Evolutionary conservation across 92 coral and sea anemone genomes (phyloP).

Genomic region (Porites evermanni): DNA sequence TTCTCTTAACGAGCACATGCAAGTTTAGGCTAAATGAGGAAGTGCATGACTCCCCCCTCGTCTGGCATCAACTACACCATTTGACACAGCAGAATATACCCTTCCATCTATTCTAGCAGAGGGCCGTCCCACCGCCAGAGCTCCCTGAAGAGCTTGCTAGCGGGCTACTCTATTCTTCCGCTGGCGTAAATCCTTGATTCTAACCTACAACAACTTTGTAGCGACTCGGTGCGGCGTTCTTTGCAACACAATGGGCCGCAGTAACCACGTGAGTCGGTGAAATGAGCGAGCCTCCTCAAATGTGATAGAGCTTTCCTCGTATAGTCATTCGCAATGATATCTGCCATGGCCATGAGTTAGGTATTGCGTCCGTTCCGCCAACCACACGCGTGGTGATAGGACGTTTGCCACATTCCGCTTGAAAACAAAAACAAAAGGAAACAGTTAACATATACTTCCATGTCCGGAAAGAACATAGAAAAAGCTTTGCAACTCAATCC

Average conservation of each 20-base stretch:
- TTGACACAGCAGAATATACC: no score
- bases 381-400: constrained; percentile 74
- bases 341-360: constrained; percentile 84
- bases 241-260: constrained; percentile 69
- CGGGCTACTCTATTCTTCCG: no score
- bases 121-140: no score
- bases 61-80: no score
- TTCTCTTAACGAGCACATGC: no score
- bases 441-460: no score
- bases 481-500: no score
- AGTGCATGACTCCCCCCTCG: no score
- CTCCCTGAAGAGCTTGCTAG: no score
- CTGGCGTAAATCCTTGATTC: not conserved
- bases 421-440: not conserved
- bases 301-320: constrained; percentile 57
- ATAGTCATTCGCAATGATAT: constrained; percentile 48
- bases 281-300: constrained; percentile 78
- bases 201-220: constrained; percentile 70
- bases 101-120: no score
- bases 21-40: no score
- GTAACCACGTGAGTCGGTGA: constrained; percentile 69
- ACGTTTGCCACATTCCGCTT: constrained; percentile 65
- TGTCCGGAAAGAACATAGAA: no score
- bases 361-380: constrained; percentile 56
- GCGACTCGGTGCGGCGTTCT: constrained; percentile 36